phyloP scores from a whole-genome alignment of 35 echinoderm and acorn worm species.

The Antedon bifida region DNA sequence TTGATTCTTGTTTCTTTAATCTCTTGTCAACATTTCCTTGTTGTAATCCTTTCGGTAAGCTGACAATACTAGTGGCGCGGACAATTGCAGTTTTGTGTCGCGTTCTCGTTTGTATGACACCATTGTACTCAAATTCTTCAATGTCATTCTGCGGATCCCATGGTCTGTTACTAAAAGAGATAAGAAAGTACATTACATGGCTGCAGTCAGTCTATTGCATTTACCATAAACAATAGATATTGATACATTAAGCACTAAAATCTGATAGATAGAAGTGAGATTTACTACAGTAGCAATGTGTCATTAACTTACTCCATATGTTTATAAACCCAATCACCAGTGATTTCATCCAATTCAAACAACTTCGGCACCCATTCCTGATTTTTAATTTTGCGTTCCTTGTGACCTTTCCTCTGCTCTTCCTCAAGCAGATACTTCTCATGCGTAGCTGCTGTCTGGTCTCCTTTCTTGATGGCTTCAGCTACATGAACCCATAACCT shows the following conservation, averaged over 20 bases:
- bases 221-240: too few species aligned
- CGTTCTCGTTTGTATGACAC: conserved; percentile 76
- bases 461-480: conserved; percentile 41
- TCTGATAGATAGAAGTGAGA: too few species aligned
- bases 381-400: conserved; percentile 78
- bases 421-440: conserved; percentile 89
- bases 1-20: not conserved
- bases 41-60: conserved; percentile 44
- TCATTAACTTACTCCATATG: conserved; percentile 73
- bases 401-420: conserved; percentile 68
- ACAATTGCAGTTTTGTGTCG: conserved; percentile 70
- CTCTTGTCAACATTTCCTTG: not conserved
- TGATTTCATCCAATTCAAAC: conserved; percentile 83
- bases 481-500: conserved; percentile 69
- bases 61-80: conserved; percentile 76
- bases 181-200: too few species aligned
- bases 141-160: conserved; percentile 92
- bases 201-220: too few species aligned
- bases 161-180: conserved; percentile 45
- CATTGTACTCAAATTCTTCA: conserved; percentile 70
- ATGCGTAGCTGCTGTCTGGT: conserved; percentile 70
- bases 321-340: conserved; percentile 85
- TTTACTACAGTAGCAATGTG: too few species aligned
- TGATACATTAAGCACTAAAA: too few species aligned
- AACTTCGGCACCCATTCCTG: conserved; percentile 62